phyloP scores from a whole-genome alignment of 2,797 vertebrate genomes.

The Phataginus tricuspis region DNA sequence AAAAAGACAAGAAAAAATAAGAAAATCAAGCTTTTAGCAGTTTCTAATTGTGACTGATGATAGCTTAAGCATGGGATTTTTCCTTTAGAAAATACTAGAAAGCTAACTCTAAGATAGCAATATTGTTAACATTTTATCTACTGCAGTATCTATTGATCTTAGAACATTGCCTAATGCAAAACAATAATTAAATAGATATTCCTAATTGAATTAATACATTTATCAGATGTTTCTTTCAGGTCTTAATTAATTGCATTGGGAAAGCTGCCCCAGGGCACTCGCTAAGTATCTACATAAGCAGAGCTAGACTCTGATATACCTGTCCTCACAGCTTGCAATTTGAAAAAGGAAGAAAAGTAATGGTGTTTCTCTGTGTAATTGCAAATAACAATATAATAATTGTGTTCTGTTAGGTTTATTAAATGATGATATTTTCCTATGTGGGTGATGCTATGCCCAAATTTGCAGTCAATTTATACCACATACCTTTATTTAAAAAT shows the following conservation, averaged over 20 bases:
- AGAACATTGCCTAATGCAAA: background rate
- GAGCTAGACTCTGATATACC: background rate
- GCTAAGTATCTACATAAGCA: background rate
- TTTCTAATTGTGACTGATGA: background rate
- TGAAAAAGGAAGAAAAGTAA: background rate
- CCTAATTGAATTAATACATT: background rate
- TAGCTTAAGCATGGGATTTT: background rate
- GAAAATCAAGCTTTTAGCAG: background rate
- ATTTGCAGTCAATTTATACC: background rate
- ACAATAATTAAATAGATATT: background rate
- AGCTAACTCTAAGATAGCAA: background rate
- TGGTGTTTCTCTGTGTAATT: background rate
- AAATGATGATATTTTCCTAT: background rate
- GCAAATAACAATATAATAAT: background rate
- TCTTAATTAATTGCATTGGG: background rate
- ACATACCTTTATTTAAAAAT: constrained; percentile 18
- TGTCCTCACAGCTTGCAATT: background rate
- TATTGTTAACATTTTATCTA: background rate
- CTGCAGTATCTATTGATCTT: background rate
- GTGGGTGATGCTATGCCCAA: background rate
- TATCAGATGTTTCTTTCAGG: background rate
- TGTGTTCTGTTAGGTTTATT: background rate
- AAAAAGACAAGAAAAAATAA: background rate
- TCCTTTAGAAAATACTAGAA: background rate
- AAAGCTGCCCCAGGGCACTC: background rate